Base-by-base conservation (phyloP, 2,888 invertebrate species). In the Trissoscelio sp. region DNA sequence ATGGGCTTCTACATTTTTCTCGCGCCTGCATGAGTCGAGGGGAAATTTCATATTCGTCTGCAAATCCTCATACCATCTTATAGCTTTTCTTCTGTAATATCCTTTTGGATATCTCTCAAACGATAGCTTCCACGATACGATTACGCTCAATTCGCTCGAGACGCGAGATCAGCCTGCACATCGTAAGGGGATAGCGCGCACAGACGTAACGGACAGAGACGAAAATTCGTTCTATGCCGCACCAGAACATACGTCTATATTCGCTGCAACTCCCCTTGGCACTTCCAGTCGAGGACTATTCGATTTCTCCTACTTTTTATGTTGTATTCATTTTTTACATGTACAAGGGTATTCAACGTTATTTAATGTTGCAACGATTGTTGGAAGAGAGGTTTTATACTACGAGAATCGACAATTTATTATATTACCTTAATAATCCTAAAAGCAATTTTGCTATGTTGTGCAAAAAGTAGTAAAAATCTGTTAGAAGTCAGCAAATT, bases 21-120 rank as follows among this genome's bases (percentile, higher is more conserved):
- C 75, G 70, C 75, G 60, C 79, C 62, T 57, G 57, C 73, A 64
- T 58, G 46, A 64, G 53, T 60, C 60, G 64, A 28, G 39, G 62
- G 28, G 16, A 66, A 79, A 79, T 82, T 75, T 79, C 79, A 79
- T 82, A 82, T 79, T 78, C 79, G 55, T 31, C 67, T 37, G 75
- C 42, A 79, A 75, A 82, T 77, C 72, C 75, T 79, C 66, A 34
- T 69, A 67, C 57, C 69, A 24, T 69, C 69, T 66, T 66, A 80
- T 80, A 74, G 58, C 46, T 42, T 77, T 77, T 72, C 70, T 67
- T 70, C 72, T 77, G 67, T 73, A 77, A 81, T 73, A 81, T 81
- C 28, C 72, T 57, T 60, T 72, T 67, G 72, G 75, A 70, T 75
- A 74, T 66, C 46, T 75, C 72, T 75, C 79, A 60, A 70, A 72